These are phyloP conservation scores for Kradibia gibbosae DNA, from an alignment of 1,140 invertebrate species.

Conservation along the genomic window DNA sequence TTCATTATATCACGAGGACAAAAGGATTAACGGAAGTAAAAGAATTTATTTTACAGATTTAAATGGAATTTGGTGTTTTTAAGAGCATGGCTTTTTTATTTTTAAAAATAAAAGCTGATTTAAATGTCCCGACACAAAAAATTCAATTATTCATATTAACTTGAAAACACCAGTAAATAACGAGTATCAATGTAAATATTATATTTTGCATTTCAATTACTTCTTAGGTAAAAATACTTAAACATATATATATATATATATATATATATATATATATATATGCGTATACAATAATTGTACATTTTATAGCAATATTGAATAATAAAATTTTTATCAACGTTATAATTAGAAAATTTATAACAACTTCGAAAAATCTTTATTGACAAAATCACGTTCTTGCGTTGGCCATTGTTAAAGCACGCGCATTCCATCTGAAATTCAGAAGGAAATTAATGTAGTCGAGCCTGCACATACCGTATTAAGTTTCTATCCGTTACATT, in stretches of 20 bases:
- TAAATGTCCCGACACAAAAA: too few species aligned
- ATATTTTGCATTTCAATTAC: too few species aligned
- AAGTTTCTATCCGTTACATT: neutral
- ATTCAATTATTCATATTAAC: too few species aligned
- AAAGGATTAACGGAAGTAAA: neutral
- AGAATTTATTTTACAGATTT: neutral
- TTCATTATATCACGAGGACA: neutral
- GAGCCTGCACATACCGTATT: neutral
- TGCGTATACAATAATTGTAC: too few species aligned
- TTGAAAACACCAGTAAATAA: too few species aligned
- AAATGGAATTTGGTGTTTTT: neutral
- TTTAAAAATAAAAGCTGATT: neutral
- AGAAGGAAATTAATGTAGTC: neutral
- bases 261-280: too few species aligned
- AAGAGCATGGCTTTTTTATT: neutral
- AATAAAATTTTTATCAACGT: too few species aligned
- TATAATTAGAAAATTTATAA: too few species aligned
- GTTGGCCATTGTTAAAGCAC: neutral
- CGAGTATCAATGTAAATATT: too few species aligned
- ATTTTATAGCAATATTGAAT: too few species aligned
- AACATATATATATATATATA: too few species aligned
- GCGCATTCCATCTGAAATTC: neutral
- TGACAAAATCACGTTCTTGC: neutral
- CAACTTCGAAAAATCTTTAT: neutral
- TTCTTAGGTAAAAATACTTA: too few species aligned